These are phyloP conservation scores for Falcaria lacertinaria DNA, from an alignment of 2,888 invertebrate genomes.

Conservation along the genomic window DNA sequence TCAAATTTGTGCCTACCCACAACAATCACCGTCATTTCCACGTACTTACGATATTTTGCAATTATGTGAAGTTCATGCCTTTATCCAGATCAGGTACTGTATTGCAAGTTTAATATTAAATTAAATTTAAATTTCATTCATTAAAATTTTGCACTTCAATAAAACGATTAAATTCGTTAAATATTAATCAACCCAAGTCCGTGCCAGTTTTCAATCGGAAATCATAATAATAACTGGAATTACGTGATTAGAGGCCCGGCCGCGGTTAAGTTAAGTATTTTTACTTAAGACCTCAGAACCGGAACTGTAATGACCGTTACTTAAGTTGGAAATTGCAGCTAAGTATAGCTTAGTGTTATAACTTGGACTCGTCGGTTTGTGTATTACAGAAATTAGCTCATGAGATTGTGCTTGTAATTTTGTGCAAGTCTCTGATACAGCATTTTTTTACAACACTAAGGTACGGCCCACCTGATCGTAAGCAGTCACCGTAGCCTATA, in stretches of 20 bases:
- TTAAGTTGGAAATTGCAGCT: conserved; percentile 44
- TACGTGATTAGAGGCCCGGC: conserved; percentile 51
- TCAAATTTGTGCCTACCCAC: no score
- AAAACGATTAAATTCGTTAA: conserved; percentile 1
- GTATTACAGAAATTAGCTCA: conserved; percentile 24
- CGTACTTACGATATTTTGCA: no score
- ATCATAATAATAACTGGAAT: conserved; percentile 55
- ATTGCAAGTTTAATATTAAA: no score
- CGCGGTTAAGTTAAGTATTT: conserved; percentile 47
- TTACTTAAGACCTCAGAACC: conserved; percentile 46
- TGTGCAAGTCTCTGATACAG: not conserved
- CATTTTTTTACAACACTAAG: not conserved
- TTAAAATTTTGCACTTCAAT: no score
- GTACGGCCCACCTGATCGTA: no score
- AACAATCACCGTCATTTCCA: no score
- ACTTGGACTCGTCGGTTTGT: conserved; percentile 5
- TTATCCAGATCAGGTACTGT: no score
- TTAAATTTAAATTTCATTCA: no score
- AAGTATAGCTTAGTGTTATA: conserved; percentile 42
- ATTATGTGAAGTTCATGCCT: no score
- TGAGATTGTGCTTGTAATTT: conserved; percentile 13
- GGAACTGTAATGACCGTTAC: conserved; percentile 46
- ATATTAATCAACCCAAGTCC: conserved; percentile 22
- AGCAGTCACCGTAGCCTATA: no score
- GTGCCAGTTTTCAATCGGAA: conserved; percentile 50